Evolutionary conservation across 2,888 invertebrate species (phyloP).

Genomic region (Heteromurus nitidus): DNA sequence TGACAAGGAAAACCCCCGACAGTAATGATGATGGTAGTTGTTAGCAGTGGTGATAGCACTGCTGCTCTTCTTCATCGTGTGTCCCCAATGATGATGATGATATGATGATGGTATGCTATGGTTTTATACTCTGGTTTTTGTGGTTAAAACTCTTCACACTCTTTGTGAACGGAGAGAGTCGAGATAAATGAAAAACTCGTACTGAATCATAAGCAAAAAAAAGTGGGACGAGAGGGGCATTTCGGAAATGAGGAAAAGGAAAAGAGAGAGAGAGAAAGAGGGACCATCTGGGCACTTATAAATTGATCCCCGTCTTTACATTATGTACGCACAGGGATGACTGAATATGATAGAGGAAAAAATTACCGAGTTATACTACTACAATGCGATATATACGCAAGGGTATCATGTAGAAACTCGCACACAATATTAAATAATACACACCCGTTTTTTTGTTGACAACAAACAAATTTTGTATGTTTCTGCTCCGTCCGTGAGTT

Average conservation of each 20-base stretch:
- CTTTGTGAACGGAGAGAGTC: conserved; percentile 28
- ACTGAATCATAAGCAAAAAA: background rate
- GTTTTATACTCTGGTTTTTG: conserved; percentile 61
- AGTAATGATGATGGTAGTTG: conserved; percentile 53
- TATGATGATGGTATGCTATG: conserved; percentile 28
- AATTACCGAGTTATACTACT: conserved; percentile 22
- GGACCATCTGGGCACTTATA: conserved; percentile 64
- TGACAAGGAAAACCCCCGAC: conserved; percentile 45
- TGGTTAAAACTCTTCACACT: conserved; percentile 62
- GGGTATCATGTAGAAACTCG: conserved; percentile 31
- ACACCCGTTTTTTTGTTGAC: conserved; percentile 49
- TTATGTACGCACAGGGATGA: conserved; percentile 34
- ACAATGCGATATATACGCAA: no score
- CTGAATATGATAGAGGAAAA: conserved; percentile 14
- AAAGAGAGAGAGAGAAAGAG: conserved; percentile 3
- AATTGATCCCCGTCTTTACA: conserved; percentile 50
- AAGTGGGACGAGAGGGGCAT: conserved; percentile 23
- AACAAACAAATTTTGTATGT: conserved; percentile 59
- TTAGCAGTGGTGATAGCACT: conserved; percentile 52
- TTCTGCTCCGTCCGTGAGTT: no score
- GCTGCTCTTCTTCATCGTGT: conserved; percentile 10
- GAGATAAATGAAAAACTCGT: conserved; percentile 25
- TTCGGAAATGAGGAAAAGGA: conserved; percentile 41
- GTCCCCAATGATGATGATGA: conserved; percentile 15
- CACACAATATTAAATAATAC: conserved; percentile 57